Conservation (phyloP, 2,113 vertebrate species). For the Anguilla rostrata region DNA sequence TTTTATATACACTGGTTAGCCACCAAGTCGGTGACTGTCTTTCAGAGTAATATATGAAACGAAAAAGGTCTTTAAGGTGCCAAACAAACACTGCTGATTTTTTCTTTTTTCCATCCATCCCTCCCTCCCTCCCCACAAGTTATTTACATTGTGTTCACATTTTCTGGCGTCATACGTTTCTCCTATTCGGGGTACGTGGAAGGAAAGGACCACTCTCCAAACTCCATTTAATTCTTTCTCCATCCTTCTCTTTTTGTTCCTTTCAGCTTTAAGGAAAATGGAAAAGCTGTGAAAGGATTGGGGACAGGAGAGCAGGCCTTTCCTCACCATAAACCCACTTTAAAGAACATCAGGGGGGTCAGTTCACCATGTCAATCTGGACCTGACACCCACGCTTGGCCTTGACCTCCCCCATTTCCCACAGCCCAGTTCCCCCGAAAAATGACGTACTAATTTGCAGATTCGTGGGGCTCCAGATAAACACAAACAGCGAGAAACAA, state of each 20-base stretch:
- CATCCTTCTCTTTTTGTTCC: neutral
- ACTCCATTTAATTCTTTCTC: neutral
- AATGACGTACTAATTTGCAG: slow-evolving; percentile 21
- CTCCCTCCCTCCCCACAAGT: slow-evolving; percentile 32
- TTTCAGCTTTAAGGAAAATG: neutral
- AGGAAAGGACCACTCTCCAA: neutral
- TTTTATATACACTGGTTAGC: slow-evolving; percentile 63
- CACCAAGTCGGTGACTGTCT: slow-evolving; percentile 66
- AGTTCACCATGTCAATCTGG: neutral
- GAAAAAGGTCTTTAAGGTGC: slow-evolving; percentile 69
- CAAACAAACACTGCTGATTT: slow-evolving; percentile 58
- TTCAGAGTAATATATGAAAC: slow-evolving; percentile 51
- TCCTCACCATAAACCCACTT: neutral
- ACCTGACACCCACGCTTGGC: neutral
- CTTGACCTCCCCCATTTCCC: neutral
- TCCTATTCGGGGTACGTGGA: slow-evolving; percentile 11
- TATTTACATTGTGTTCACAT: slow-evolving; percentile 60
- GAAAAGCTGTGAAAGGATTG: neutral
- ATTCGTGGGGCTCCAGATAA: slow-evolving; percentile 16
- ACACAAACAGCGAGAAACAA: slow-evolving; percentile 16
- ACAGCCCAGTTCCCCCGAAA: neutral
- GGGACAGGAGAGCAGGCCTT: neutral
- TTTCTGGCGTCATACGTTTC: slow-evolving; percentile 37
- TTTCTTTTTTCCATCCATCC: neutral
- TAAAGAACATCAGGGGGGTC: neutral